phyloP scores from a whole-genome alignment of 2,113 vertebrate species.

The Macquaria ambigua region DNA sequence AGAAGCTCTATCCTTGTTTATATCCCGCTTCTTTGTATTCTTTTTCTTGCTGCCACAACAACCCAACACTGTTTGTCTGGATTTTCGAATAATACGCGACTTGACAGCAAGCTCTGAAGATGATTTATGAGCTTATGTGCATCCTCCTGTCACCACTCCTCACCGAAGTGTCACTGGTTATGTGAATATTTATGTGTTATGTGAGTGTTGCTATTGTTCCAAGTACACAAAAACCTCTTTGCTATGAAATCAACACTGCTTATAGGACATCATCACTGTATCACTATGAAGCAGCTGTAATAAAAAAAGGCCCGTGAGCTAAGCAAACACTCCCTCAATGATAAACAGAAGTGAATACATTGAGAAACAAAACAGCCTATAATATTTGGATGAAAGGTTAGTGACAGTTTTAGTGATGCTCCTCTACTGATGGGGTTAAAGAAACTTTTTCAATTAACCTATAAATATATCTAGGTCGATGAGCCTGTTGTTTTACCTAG shows the following conservation, averaged over 20 bases:
- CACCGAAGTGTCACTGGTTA: conserved; percentile 12
- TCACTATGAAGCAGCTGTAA: conserved; percentile 30
- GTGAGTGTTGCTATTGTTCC: conserved; percentile 17
- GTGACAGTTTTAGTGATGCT: neutral
- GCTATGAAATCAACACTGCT: conserved; percentile 8
- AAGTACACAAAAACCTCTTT: conserved; percentile 12
- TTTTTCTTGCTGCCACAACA: neutral
- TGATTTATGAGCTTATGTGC: conserved; percentile 30
- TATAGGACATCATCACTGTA: conserved; percentile 13
- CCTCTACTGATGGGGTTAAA: neutral
- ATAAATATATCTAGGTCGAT: neutral
- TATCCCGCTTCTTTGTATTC: neutral
- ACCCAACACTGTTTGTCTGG: neutral
- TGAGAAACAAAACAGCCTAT: neutral
- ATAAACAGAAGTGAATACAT: conserved; percentile 1
- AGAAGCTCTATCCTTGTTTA: neutral
- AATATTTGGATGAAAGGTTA: neutral
- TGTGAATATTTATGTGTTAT: conserved; percentile 7
- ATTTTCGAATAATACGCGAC: neutral
- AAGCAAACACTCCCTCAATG: neutral
- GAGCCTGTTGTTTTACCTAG: neutral
- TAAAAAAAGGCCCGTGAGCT: neutral
- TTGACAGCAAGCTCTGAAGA: conserved; percentile 27
- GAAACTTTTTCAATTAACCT: neutral
- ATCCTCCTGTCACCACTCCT: neutral